These are phyloP conservation scores for Xestia ashworthii DNA, from an alignment of 2,888 invertebrate species.

Conservation along the genomic window DNA sequence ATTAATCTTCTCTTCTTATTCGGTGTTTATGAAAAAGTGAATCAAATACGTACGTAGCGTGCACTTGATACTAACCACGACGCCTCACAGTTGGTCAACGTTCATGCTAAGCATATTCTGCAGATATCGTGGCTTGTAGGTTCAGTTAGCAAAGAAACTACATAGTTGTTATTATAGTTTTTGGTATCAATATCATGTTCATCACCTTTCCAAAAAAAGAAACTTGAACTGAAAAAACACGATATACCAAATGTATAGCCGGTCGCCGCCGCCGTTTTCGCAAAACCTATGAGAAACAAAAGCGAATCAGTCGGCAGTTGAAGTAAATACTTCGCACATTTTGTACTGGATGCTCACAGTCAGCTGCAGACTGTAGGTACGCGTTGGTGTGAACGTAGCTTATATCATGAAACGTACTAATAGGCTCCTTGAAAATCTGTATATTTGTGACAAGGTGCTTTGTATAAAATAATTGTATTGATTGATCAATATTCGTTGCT, in stretches of 20 bases:
- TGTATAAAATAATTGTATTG: not conserved
- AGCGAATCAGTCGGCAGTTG: too few species aligned
- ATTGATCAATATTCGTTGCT: not conserved
- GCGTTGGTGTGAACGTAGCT: too few species aligned
- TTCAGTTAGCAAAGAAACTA: not conserved
- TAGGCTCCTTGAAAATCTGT: not conserved
- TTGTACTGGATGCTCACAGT: too few species aligned
- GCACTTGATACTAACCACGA: conserved; percentile 42
- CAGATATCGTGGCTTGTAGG: not conserved
- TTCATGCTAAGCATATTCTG: not conserved
- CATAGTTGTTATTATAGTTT: not conserved
- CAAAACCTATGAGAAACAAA: too few species aligned
- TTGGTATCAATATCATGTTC: not conserved
- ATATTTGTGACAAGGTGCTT: not conserved
- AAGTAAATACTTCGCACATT: too few species aligned
- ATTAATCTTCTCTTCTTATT: conserved; percentile 23
- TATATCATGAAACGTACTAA: not conserved
- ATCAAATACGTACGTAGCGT: conserved; percentile 35
- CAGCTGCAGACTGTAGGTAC: too few species aligned
- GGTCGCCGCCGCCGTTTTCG: too few species aligned
- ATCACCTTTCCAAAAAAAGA: not conserved
- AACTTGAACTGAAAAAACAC: not conserved
- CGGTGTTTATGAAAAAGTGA: conserved; percentile 47
- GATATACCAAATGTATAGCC: too few species aligned
- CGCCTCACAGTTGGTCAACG: conserved; percentile 26